Evolutionary conservation across 2,888 invertebrate genomes (phyloP), one percentile per base, ranked within the genome.

Genomic region (Nowickia ferox): DNA sequence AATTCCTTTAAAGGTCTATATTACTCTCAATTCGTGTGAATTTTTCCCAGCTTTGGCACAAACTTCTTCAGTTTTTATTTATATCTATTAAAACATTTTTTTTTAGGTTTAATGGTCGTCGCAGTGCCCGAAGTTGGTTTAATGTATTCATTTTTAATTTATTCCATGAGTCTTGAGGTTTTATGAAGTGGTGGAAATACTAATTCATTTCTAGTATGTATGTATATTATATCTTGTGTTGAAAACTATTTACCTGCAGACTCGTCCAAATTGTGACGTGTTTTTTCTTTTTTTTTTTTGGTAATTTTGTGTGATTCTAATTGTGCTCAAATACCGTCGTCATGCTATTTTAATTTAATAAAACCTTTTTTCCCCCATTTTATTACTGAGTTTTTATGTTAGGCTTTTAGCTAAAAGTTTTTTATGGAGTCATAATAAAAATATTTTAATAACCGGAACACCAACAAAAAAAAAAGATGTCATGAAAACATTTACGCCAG

Each of bases 301-400:
- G 84, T 76, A 80, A 75, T 84, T 76, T 80, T 71, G 46, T 80
- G 63, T 59, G 65, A 76, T 76, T 80, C 53, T 63, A 40, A 19
- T 22, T 40, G 40, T 46, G n/a, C 53, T 78, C 6, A 30, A 68
- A 74, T 59, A 72, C 66, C 65, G 66, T 78, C 65, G 66, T 78
- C 53, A 74, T 84, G 72, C 61, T 8, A 69, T 78, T 78, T 69
- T 30, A 59, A 40, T 57, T 68, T 51, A n/a, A 51, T 69, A 69
- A 55, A 19, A 65, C 40, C 55, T 9, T 59, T 57, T 15, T 40
- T 15, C 15, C 0, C 6, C 3, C 40, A 9, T 53, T 61, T 53
- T 53, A 19, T 46, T 9, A 6, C 15, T n/a, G n/a, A 19, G 9
- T 22, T 68, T 68, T 75, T 53, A 17, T 63, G 19, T 42, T 55